Evolutionary conservation across 2,888 invertebrate species (phyloP), one percentile per base, ranked within the genome.

Genomic region (Epinotia ramella): DNA sequence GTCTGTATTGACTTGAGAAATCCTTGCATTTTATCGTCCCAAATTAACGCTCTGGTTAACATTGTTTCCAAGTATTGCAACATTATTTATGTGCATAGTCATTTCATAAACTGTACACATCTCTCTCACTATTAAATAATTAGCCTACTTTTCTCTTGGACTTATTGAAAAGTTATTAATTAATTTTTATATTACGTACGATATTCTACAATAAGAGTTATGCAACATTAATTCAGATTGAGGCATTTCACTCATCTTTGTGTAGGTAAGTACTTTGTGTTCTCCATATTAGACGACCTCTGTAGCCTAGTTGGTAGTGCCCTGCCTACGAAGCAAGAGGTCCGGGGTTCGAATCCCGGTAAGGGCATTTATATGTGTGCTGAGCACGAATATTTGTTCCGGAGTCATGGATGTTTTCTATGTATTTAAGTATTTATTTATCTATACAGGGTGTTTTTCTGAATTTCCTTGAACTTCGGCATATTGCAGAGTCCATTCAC

Each of bases 11-110:
- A 71, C 62, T 78, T 69, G 20, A 66, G 56, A 76, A 79, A 79
- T 79, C 63, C 62, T 78, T 77, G 65, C 77, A 73, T 74, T 76
- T 81, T 84, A 87, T 87, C 87, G 89, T 89, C 71, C 63, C 77
- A 80, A 82, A 80, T 91, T 89, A 88, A 90, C 90, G 91, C 91
- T 91, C 91, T 91, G 87, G 79, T 91, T 88, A 84, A 81, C 85
- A 81, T 80, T 80, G 83, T 82, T 73, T 85, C 86, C 89, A 91
- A 91, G 90, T 90, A 90, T 88, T 87, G 85, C 84, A 78, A 79
- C 77, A 78, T 68, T 46, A 63, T 73, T 72, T 66, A 75, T 80
- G 81, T 84, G 77, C 78, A 80, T 81, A 82, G 84, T 81, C 84
- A 87, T 86, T 87, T 80, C 82, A 87, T 82, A 88, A 86, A 89